A percentile compares a stretch with the other conserved stretches of the same genome.
These are phyloP conservation scores for Aphodius sticticus DNA, from an alignment of 2,888 invertebrate species.

Conservation along the genomic window DNA sequence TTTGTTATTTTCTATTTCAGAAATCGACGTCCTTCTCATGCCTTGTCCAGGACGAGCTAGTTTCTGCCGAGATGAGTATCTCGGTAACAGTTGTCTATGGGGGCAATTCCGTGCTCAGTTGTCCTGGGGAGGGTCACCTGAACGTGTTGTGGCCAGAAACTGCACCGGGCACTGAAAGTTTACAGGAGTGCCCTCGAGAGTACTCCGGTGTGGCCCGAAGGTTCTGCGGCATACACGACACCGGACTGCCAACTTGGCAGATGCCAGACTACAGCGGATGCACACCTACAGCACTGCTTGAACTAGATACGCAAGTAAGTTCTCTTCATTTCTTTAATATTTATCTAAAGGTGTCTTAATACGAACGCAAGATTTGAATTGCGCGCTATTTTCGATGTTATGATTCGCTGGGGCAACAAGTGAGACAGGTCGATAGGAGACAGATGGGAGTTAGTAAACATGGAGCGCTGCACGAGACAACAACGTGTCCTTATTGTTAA, in stretches of 20 bases:
- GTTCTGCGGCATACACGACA: slow-evolving; percentile 67
- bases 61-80: slow-evolving; percentile 66
- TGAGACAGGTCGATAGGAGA: no score
- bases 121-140: slow-evolving; percentile 65
- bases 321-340: slow-evolving; percentile 1
- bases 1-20: slow-evolving; percentile 58
- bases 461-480: no score
- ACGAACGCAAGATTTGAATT: no score
- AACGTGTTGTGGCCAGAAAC: slow-evolving; percentile 72
- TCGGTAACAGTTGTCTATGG: slow-evolving; percentile 72
- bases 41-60: slow-evolving; percentile 64
- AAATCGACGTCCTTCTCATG: slow-evolving; percentile 82
- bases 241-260: slow-evolving; percentile 76
- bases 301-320: slow-evolving; percentile 71
- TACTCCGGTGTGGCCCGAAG: slow-evolving; percentile 63
- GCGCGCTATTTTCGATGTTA: no score
- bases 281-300: slow-evolving; percentile 69
- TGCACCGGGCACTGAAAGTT: slow-evolving; percentile 75
- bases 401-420: no score
- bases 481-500: no score
- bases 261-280: slow-evolving; percentile 80
- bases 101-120: slow-evolving; percentile 66
- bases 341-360: no score
- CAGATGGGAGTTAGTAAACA: no score
- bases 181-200: slow-evolving; percentile 68